A percentile compares a stretch with the other conserved stretches of the same genome.
Evolutionary conservation across 1,140 invertebrate genomes (phyloP).

Genomic region (Drosophila kurseongensis): DNA sequence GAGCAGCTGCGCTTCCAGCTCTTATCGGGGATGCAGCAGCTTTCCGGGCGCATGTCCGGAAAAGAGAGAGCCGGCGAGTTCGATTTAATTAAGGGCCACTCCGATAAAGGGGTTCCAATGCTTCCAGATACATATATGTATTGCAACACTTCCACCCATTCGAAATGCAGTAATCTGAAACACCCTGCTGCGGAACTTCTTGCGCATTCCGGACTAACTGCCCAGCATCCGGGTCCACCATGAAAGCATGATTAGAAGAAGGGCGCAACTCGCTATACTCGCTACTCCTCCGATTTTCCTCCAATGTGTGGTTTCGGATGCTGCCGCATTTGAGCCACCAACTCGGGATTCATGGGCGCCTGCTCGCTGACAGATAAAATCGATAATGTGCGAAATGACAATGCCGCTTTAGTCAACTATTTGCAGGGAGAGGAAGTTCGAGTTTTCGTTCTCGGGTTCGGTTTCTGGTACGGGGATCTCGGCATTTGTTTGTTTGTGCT

Average conservation of each 20-base stretch:
- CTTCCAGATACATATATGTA: constrained; percentile 28
- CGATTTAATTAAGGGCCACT: constrained; percentile 56
- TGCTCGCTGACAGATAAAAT: constrained; percentile 72
- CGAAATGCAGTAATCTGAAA: constrained; percentile 1
- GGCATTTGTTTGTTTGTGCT: constrained; percentile 6
- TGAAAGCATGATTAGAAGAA: constrained; percentile 59
- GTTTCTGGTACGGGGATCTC: constrained; percentile 21
- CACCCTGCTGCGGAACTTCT: constrained; percentile 31
- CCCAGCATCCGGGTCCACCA: constrained; percentile 45
- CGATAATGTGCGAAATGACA: constrained; percentile 76
- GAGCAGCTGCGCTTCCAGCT: constrained; percentile 32
- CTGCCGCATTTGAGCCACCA: constrained; percentile 9
- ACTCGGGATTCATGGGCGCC: constrained; percentile 48
- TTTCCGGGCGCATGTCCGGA: constrained; percentile 65
- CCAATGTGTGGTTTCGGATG: constrained; percentile 5
- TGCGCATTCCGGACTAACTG: constrained; percentile 45
- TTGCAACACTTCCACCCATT: background rate
- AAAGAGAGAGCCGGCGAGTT: constrained; percentile 33
- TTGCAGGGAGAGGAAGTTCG: constrained; percentile 4
- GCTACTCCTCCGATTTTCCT: background rate
- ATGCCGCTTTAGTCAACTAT: constrained; percentile 25
- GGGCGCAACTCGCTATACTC: constrained; percentile 13
- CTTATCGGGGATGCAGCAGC: constrained; percentile 44
- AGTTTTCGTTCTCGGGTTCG: background rate
- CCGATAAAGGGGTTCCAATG: constrained; percentile 35